A percentile compares a stretch with the other conserved stretches of the same genome.
phyloP scores from a whole-genome alignment of 2,797 vertebrate genomes.

The Cygnus olor region DNA sequence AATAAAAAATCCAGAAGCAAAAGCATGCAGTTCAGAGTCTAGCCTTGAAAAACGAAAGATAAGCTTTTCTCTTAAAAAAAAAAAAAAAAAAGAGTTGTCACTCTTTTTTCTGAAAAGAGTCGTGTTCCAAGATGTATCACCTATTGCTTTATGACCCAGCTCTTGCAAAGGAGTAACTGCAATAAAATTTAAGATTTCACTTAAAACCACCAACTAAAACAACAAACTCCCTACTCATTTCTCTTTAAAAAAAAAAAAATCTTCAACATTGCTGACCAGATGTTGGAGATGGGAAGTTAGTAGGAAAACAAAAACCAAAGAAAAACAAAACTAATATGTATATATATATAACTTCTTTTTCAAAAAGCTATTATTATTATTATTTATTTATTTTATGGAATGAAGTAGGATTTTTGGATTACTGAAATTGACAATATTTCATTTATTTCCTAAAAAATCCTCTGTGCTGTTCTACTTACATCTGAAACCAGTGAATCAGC shows the following conservation, averaged over 20 bases:
- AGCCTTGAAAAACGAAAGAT: not conserved
- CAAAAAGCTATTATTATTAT: too few relatives aligned
- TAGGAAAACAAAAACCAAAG: not conserved
- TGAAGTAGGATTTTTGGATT: not conserved
- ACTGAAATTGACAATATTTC: not conserved
- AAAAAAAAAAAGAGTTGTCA: too few relatives aligned
- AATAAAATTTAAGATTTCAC: not conserved
- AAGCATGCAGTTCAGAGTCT: not conserved
- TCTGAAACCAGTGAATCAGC: not conserved
- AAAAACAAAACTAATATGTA: too few relatives aligned
- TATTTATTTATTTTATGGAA: too few relatives aligned
- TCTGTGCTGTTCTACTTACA: not conserved
- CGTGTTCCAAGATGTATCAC: not conserved
- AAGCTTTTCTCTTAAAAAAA: not conserved
- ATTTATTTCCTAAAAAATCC: not conserved
- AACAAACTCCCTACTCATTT: not conserved
- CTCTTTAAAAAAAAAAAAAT: not conserved
- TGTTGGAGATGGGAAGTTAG: not conserved
- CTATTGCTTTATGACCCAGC: not conserved
- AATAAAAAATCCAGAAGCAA: not conserved
- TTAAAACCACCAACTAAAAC: not conserved
- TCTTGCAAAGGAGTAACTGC: not conserved
- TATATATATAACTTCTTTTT: too few relatives aligned
- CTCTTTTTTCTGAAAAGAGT: not conserved
- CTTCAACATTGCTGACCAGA: not conserved